Percentiles rank a stretch among this genome's conserved stretches.
phyloP scores from a whole-genome alignment of 2,797 vertebrate species.

The Melanotaenia trifasciata region DNA sequence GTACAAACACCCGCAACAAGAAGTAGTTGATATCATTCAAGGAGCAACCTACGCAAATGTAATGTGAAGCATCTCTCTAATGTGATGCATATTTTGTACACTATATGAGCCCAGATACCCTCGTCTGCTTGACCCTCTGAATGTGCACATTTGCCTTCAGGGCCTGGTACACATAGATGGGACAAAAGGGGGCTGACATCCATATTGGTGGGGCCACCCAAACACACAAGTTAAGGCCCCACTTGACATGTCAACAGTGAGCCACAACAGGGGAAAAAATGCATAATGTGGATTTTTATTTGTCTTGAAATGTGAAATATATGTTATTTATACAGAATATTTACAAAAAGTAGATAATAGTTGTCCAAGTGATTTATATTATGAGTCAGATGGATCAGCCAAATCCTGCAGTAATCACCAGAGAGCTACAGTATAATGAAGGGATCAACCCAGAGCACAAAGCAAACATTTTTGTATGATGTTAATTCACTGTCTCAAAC shows the following conservation, averaged over 20 bases:
- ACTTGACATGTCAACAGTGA: slow-evolving; percentile 72
- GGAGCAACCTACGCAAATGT: slow-evolving; percentile 19
- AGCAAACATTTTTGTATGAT: slow-evolving; percentile 85
- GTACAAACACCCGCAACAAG: not conserved
- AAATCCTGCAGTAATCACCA: slow-evolving; percentile 84
- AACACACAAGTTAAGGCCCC: slow-evolving; percentile 66
- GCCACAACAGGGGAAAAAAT: slow-evolving; percentile 41
- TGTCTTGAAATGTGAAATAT: not conserved
- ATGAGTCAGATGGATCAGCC: slow-evolving; percentile 79
- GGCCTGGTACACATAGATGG: slow-evolving; percentile 54
- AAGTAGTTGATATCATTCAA: not conserved
- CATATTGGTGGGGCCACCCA: slow-evolving; percentile 56
- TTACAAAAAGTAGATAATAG: not conserved
- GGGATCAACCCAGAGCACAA: slow-evolving; percentile 86
- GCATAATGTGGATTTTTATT: not conserved
- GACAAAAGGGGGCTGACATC: slow-evolving; percentile 72
- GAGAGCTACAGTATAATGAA: slow-evolving; percentile 83
- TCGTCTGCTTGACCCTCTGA: slow-evolving; percentile 69
- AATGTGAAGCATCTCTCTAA: slow-evolving; percentile 31
- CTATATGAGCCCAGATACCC: slow-evolving; percentile 62
- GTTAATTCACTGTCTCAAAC: slow-evolving; percentile 74
- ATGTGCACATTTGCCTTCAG: slow-evolving; percentile 74
- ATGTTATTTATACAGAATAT: too few relatives aligned
- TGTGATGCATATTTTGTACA: slow-evolving; percentile 34
- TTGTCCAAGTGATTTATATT: slow-evolving; percentile 47